Evolutionary conservation across 2,888 invertebrate species (phyloP).

Genomic region (Drosophila mimica): DNA sequence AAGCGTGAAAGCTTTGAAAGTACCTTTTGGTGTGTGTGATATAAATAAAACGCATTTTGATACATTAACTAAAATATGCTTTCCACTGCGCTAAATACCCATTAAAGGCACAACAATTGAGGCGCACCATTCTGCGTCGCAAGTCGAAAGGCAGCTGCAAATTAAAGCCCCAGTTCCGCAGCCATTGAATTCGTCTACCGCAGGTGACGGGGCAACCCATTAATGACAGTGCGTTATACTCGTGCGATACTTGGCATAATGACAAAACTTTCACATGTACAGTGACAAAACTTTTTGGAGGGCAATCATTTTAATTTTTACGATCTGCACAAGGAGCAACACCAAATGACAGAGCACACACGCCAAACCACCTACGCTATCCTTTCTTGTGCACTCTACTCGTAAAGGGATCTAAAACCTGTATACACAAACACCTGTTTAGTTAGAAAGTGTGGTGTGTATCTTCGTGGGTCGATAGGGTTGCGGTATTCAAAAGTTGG

Average conservation of each 20-base stretch:
- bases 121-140: constrained; percentile 32
- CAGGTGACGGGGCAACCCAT: constrained; percentile 45
- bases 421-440: neutral
- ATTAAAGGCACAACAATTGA: constrained; percentile 45
- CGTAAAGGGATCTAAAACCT: neutral
- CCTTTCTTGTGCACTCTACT: neutral
- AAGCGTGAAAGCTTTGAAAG: constrained; percentile 1
- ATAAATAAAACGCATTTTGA: constrained; percentile 33
- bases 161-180: constrained; percentile 16
- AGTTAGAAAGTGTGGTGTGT: neutral
- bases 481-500: neutral
- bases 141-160: constrained; percentile 8
- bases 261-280: constrained; percentile 73
- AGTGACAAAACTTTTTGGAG: constrained; percentile 45
- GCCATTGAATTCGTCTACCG: constrained; percentile 15
- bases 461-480: neutral
- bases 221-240: constrained; percentile 62
- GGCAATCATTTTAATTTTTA: constrained; percentile 81
- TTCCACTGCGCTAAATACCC: constrained; percentile 23
- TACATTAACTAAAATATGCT: constrained; percentile 58
- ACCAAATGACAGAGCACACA: constrained; percentile 18
- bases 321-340: constrained; percentile 53
- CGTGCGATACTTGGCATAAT: constrained; percentile 66
- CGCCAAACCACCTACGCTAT: neutral
- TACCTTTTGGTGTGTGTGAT: neutral